Percentiles rank a stretch among this genome's conserved stretches.
Conservation (phyloP, 2,797 vertebrate species). For the Urocyon cinereoargenteus region DNA sequence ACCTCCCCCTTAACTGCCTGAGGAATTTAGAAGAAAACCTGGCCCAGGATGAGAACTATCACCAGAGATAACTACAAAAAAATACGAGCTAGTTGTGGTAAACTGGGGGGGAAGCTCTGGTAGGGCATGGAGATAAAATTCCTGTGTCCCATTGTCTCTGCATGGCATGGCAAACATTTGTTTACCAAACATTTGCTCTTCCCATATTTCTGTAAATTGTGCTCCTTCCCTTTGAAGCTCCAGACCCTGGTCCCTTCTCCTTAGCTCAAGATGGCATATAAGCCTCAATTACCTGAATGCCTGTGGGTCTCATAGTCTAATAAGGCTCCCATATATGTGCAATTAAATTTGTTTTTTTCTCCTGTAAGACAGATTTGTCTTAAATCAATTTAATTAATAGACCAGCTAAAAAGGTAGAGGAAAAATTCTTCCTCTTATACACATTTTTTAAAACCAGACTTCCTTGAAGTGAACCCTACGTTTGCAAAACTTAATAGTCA, state of each 20-base stretch:
- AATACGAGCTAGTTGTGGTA: too few species aligned
- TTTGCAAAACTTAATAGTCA: not conserved
- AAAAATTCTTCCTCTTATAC: not conserved
- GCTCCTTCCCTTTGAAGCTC: not conserved
- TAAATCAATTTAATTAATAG: not conserved
- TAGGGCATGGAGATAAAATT: not conserved
- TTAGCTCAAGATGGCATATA: not conserved
- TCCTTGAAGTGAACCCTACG: not conserved
- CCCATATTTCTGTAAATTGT: not conserved
- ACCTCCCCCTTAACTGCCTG: not conserved
- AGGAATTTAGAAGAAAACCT: not conserved
- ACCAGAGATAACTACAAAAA: not conserved
- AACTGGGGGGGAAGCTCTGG: not conserved
- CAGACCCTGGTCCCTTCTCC: not conserved
- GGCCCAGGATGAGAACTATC: not conserved
- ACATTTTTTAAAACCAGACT: not conserved
- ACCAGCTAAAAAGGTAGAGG: not conserved
- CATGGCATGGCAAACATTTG: not conserved
- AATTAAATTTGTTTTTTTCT: not conserved
- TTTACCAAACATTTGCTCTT: not conserved
- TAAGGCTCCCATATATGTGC: not conserved
- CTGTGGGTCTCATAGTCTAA: not conserved
- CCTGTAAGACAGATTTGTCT: not conserved
- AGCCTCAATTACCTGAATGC: not conserved
- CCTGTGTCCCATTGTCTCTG: not conserved